Conservation (phyloP, 2,113 vertebrate species). For the Oryzias celebensis region DNA sequence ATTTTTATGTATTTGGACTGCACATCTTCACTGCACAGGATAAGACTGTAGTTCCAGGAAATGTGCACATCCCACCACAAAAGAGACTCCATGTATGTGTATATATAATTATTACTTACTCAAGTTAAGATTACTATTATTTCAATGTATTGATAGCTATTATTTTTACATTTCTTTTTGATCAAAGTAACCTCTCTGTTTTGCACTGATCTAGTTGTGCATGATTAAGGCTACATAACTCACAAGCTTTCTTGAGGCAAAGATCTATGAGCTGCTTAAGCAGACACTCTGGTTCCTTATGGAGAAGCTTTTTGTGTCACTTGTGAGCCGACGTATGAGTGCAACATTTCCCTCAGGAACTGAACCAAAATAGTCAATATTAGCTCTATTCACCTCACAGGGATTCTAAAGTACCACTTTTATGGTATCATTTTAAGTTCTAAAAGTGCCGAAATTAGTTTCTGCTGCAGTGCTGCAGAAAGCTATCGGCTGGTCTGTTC, state of each 20-base stretch:
- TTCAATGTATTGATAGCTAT: too few species aligned
- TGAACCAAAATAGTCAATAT: neutral
- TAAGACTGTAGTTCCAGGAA: too few species aligned
- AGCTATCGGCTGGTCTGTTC: neutral
- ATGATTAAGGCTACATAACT: too few species aligned
- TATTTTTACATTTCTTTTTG: too few species aligned
- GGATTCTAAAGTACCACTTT: neutral
- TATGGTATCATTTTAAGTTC: slow-evolving; percentile 2
- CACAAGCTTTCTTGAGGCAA: neutral
- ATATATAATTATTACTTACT: too few species aligned
- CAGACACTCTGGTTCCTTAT: neutral
- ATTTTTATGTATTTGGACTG: too few species aligned
- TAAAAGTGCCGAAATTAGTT: slow-evolving; percentile 1
- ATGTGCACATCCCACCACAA: too few species aligned
- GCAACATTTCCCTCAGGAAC: neutral
- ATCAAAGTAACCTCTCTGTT: too few species aligned
- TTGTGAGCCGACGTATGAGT: neutral
- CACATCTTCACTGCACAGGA: too few species aligned
- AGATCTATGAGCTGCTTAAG: neutral
- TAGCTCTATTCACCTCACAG: neutral
- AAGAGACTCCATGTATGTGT: too few species aligned
- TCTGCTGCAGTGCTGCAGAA: neutral
- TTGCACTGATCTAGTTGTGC: too few species aligned
- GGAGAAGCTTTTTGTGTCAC: neutral
- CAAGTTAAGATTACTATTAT: too few species aligned